A percentile compares a stretch with the other conserved stretches of the same genome.
These are phyloP conservation scores for Blera fallax DNA, from an alignment of 2,888 invertebrate species.

Conservation along the genomic window DNA sequence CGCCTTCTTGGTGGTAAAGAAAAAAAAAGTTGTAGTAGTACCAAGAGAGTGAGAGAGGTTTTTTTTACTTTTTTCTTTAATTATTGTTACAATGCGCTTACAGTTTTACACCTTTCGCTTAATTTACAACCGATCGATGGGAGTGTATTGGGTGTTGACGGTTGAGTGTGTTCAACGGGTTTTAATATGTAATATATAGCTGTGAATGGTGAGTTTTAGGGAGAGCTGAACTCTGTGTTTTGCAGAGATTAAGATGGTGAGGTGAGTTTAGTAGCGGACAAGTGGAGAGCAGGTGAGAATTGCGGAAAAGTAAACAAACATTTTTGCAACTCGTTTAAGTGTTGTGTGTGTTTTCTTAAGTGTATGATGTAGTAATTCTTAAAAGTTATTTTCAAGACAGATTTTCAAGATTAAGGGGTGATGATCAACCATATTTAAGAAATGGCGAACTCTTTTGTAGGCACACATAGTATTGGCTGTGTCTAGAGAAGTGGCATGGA, in stretches of 20 bases:
- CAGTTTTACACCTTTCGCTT: conserved; percentile 52
- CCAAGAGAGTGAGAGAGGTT: conserved; percentile 2
- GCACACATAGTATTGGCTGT: no score
- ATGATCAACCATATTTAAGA: conserved; percentile 3
- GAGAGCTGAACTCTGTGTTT: conserved; percentile 18
- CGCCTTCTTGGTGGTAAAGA: background rate
- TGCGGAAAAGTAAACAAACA: conserved; percentile 67
- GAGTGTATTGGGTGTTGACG: conserved; percentile 8
- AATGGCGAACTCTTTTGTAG: background rate
- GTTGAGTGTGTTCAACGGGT: background rate
- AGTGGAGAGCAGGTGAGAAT: conserved; percentile 24
- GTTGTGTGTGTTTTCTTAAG: conserved; percentile 31
- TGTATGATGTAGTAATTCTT: conserved; percentile 17
- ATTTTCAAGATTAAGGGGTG: conserved; percentile 6
- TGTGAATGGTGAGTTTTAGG: conserved; percentile 33
- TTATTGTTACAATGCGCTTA: conserved; percentile 52
- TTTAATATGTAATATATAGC: background rate
- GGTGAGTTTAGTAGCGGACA: conserved; percentile 12
- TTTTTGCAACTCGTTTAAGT: conserved; percentile 54
- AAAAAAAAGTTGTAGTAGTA: background rate
- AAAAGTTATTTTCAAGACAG: background rate
- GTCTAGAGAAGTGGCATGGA: no score
- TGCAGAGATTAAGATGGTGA: conserved; percentile 6
- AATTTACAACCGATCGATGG: conserved; percentile 24
- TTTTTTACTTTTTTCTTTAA: background rate